phyloP scores from a whole-genome alignment of 2,888 invertebrate species.

The Lepidochrysops patricia region DNA sequence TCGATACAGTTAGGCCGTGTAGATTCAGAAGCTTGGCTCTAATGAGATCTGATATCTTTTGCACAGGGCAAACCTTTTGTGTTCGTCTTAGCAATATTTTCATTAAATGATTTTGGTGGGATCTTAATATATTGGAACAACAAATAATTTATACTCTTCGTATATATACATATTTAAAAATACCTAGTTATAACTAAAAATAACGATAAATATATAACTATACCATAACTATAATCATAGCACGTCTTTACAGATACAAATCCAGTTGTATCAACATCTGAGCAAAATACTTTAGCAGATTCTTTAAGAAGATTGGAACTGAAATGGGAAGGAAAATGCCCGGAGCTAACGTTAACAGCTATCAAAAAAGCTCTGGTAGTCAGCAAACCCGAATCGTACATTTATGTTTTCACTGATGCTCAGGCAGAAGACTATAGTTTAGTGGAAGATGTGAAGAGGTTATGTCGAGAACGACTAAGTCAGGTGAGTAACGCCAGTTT shows the following conservation, averaged over 20 bases:
- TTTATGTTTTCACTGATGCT: constrained; percentile 46
- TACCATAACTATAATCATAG: no score
- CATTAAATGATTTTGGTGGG: no score
- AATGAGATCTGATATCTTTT: no score
- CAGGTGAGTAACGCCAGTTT: constrained; percentile 21
- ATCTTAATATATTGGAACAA: no score
- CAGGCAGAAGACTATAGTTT: constrained; percentile 33
- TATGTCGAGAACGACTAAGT: constrained; percentile 27
- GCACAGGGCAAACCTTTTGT: no score
- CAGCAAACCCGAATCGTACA: constrained; percentile 34
- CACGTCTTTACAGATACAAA: constrained; percentile 25
- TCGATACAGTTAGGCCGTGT: no score
- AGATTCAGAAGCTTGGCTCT: no score
- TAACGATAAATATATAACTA: no score
- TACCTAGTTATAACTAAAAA: no score
- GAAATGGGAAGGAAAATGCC: neutral
- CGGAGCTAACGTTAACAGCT: constrained; percentile 21
- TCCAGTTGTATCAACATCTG: constrained; percentile 20
- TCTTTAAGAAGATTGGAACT: constrained; percentile 23
- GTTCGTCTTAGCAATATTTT: no score
- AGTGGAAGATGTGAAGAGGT: constrained; percentile 24
- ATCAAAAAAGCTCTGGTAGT: constrained; percentile 34
- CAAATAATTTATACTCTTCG: no score
- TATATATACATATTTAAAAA: no score
- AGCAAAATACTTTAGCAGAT: constrained; percentile 19